Evolutionary conservation across 2,113 vertebrate species (phyloP).

Genomic region (Propithecus coquereli): DNA sequence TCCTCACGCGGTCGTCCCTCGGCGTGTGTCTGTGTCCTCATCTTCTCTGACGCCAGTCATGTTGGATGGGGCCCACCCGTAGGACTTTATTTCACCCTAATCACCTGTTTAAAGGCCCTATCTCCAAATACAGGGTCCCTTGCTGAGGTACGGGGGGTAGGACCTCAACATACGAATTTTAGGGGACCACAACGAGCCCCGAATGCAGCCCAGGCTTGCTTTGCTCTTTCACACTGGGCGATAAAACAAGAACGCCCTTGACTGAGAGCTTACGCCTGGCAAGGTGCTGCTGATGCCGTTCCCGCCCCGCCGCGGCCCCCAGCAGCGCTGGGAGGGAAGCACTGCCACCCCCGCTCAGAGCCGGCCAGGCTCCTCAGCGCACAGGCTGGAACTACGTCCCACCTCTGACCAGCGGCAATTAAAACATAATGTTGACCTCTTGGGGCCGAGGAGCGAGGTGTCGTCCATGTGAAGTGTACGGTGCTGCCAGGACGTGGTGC

Average conservation of each 20-base stretch:
- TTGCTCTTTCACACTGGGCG: background rate
- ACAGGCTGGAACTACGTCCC: background rate
- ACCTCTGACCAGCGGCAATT: background rate
- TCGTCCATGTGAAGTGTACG: fast-evolving
- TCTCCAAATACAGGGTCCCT: background rate
- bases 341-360: fast-evolving
- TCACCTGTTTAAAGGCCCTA: background rate
- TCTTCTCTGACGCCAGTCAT: background rate
- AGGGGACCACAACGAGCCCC: too few species aligned
- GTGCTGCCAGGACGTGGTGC: background rate
- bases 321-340: background rate
- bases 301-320: fast-evolving
- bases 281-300: fast-evolving
- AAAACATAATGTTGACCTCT: fast-evolving
- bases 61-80: background rate
- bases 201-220: background rate
- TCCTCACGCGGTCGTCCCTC: background rate
- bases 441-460: background rate
- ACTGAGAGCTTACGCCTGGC: fast-evolving
- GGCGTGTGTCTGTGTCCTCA: background rate
- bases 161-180: background rate
- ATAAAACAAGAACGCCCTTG: background rate
- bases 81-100: background rate
- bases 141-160: background rate
- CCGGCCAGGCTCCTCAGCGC: fast-evolving